Conservation (phyloP, 1,140 invertebrate genomes). For the Colletes gigas region DNA sequence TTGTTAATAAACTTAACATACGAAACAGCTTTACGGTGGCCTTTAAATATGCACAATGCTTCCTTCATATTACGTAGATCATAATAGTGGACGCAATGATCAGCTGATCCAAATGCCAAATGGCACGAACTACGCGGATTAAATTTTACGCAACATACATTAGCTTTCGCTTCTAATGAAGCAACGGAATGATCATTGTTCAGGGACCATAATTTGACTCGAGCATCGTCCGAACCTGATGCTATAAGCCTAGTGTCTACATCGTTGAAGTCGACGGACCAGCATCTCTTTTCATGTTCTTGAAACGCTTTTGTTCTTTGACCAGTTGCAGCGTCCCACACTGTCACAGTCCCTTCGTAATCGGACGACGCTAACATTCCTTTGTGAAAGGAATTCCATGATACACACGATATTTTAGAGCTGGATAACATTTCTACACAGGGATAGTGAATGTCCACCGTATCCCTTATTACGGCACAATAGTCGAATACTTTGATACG, state of each 20-base stretch:
- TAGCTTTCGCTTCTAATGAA: conserved; percentile 94
- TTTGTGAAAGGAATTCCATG: conserved; percentile 97
- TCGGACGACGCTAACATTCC: conserved; percentile 94
- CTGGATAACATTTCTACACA: conserved; percentile 95
- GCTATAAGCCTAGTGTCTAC: conserved; percentile 95
- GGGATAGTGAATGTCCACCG: conserved; percentile 95
- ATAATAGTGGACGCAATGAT: conserved; percentile 98
- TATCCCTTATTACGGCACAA: conserved; percentile 90
- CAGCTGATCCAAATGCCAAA: conserved; percentile 96
- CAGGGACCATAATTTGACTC: conserved; percentile 96
- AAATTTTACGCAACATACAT: conserved; percentile 98
- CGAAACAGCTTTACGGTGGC: conserved; percentile 97
- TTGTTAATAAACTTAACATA: conserved; percentile 97
- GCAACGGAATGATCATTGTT: conserved; percentile 94
- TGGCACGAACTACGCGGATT: conserved; percentile 93
- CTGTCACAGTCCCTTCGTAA: conserved; percentile 96
- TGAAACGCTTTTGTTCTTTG: conserved; percentile 88
- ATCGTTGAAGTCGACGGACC: conserved; percentile 98
- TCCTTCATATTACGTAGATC: conserved; percentile 93
- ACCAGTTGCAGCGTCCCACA: conserved; percentile 96
- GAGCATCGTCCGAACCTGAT: conserved; percentile 96
- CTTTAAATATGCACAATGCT: conserved; percentile 92
- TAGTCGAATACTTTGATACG: conserved; percentile 98
- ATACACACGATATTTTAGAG: conserved; percentile 97
- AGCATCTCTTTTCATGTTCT: conserved; percentile 97